Evolutionary conservation across 2,797 vertebrate species (phyloP).

Genomic region (Alouatta caraya): DNA sequence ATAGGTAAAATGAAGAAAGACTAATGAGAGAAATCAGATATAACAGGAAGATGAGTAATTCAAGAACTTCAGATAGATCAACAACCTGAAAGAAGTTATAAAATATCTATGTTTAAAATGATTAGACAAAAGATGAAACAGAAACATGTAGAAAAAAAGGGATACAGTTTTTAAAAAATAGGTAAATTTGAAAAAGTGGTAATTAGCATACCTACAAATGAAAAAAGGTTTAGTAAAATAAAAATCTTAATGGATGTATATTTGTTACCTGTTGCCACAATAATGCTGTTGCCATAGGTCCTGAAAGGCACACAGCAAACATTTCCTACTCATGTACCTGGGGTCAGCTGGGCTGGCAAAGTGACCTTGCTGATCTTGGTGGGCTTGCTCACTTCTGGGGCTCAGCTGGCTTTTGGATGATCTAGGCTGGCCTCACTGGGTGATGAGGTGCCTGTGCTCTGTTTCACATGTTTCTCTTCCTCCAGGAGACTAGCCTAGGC

Average conservation of each 20-base stretch:
- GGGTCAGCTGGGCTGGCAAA: neutral
- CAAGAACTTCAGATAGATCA: neutral
- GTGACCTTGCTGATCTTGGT: neutral
- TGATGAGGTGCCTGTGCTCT: neutral
- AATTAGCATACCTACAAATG: neutral
- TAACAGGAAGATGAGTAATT: neutral
- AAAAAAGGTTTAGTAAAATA: neutral
- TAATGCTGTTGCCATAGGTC: neutral
- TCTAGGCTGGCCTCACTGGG: neutral
- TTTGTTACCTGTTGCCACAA: neutral
- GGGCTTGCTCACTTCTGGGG: neutral
- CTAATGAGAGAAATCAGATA: neutral
- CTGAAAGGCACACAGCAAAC: neutral
- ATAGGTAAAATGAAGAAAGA: neutral
- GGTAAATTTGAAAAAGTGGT: neutral
- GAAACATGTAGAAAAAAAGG: neutral
- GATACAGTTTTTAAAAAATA: neutral
- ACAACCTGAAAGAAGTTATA: neutral
- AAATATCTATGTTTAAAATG: conserved; percentile 4
- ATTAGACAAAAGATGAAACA: neutral
- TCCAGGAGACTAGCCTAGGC: neutral
- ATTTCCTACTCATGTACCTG: neutral
- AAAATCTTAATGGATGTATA: neutral
- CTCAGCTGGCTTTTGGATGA: neutral
- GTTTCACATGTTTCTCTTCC: neutral